Evolutionary conservation across 2,888 invertebrate species (phyloP).

Genomic region (Punctoribates punctum): DNA sequence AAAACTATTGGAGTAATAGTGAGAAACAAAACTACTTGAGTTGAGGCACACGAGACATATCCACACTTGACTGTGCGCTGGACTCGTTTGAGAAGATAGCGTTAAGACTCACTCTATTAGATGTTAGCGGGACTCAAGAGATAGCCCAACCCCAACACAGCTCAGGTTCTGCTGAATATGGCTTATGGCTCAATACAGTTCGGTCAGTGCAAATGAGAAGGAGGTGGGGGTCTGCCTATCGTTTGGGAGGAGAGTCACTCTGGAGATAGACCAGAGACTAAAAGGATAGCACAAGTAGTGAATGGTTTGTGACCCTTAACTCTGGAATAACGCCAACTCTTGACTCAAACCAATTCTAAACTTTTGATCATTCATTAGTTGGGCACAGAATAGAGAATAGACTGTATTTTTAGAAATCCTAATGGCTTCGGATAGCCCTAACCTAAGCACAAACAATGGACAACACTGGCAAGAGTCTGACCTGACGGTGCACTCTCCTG

Average conservation of each 20-base stretch:
- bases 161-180: conserved; percentile 7
- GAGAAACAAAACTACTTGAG: conserved; percentile 19
- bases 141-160: conserved; percentile 29
- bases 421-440: conserved; percentile 13
- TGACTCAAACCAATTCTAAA: background rate
- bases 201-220: conserved; percentile 1
- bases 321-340: conserved; percentile 24
- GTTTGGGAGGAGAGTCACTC: conserved; percentile 14
- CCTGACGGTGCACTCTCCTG: background rate
- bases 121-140: conserved; percentile 24
- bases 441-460: conserved; percentile 6
- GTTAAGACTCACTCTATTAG: conserved; percentile 32
- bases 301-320: conserved; percentile 3
- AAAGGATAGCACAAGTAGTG: conserved; percentile 20
- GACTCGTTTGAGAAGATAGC: conserved; percentile 33
- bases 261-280: background rate
- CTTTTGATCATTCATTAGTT: conserved; percentile 22
- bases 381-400: background rate
- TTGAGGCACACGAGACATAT: conserved; percentile 30
- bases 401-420: conserved; percentile 21
- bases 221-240: conserved; percentile 33
- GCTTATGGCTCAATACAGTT: conserved; percentile 16
- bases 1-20: conserved; percentile 26
- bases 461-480: background rate
- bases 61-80: conserved; percentile 21